A percentile compares a stretch with the other conserved stretches of the same genome.
These are phyloP conservation scores for Galeopsomyia nigrocyanea DNA, from an alignment of 2,888 invertebrate species.

Conservation along the genomic window DNA sequence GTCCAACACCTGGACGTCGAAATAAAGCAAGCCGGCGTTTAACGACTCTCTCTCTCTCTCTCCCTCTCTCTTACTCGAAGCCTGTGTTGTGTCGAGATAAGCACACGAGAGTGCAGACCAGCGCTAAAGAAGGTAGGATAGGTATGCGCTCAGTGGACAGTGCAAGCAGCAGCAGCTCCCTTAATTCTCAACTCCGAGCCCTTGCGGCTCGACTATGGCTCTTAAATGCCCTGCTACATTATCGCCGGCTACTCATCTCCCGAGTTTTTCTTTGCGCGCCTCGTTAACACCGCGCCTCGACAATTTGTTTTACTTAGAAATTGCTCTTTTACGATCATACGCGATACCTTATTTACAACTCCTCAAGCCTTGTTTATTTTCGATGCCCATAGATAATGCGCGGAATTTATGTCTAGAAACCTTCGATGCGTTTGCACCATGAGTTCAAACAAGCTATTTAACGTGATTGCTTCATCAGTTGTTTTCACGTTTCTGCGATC, in stretches of 20 bases:
- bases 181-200: constrained; percentile 11
- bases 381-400: no score
- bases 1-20: constrained; percentile 29
- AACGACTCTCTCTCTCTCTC: constrained; percentile 13
- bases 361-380: no score
- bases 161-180: constrained; percentile 16
- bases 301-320: constrained; percentile 44
- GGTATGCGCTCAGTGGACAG: background rate
- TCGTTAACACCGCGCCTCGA: constrained; percentile 37
- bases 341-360: background rate
- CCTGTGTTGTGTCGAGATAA: constrained; percentile 5
- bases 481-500: no score
- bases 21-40: constrained; percentile 21
- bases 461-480: no score
- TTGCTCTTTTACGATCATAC: constrained; percentile 33
- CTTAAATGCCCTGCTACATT: constrained; percentile 36
- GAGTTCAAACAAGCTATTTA: no score
- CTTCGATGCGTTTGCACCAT: no score
- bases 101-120: constrained; percentile 1
- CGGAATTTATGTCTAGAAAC: no score
- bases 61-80: no score
- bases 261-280: constrained; percentile 30
- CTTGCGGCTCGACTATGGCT: background rate
- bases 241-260: constrained; percentile 33
- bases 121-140: background rate